Evolutionary conservation across 1,140 invertebrate species (phyloP), one percentile per base, ranked within the genome.

Genomic region (Drosophila sechellia): DNA sequence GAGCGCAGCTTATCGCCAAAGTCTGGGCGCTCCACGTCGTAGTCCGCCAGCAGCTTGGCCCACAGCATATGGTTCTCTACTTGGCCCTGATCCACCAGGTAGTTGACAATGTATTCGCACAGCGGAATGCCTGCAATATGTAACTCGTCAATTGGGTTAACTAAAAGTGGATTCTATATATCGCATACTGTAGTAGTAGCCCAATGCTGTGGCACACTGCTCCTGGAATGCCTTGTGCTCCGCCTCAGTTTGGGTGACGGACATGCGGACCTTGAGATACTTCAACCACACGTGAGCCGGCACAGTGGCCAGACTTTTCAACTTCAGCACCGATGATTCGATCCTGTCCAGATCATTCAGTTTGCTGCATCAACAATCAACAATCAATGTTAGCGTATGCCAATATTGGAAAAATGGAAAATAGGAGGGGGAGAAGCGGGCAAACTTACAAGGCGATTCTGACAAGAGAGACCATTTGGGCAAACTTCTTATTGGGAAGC

Each of bases 241-340:
- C 2, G 61, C 58, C 0, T 46, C 4, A 0, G 83, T 79, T 17
- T 86, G 83, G 5, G 83, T 83, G 0, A 87, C 83, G 13, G 58
- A 53, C 13, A 64, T 27, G 0, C 54, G 43, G 0, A 53, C 56
- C 43, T 71, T 75, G 1, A 86, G 52, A 40, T 86, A 87, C 0
- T 68, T 60, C 0, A 81, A 37, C 81, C 81, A 86, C 3, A 86
- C 49, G 8, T 86, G 46, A 0, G 83, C 39, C 15, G 83, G 83
- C 10, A 86, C 64, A 31, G 50, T 50, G 25, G 53, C 35, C 2
- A 45, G n/a, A 3, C 49, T 40, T 5, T 68, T 40, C 20, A 79
- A 42, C 13, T 55, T 6, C 2, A 1, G 37, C 4, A 87, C 13
- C 1, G 79, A 46, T 5, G 37, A 3, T 25, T 83, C 48, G 5